Conservation (phyloP, 2,797 vertebrate species). For the Fistularia tabacaria region DNA sequence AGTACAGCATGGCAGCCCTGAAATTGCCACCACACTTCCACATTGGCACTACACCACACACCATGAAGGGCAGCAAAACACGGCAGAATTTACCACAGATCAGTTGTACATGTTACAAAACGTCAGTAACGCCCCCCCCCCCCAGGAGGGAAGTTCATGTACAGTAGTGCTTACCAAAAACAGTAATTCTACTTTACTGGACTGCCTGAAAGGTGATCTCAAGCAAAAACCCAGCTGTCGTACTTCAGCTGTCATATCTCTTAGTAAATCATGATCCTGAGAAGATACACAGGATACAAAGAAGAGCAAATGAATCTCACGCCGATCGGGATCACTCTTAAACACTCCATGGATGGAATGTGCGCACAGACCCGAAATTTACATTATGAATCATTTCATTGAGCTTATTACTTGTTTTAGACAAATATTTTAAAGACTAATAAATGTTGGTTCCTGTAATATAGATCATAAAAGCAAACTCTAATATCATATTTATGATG, state of each 20-base stretch:
- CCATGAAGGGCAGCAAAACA: conserved; percentile 6
- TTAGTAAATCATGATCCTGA: neutral
- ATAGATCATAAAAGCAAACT: too few species aligned
- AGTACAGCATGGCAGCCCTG: conserved; percentile 5
- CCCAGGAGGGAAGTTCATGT: too few species aligned
- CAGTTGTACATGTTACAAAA: conserved; percentile 5
- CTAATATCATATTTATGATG: too few species aligned
- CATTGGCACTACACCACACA: conserved; percentile 7
- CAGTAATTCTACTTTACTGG: too few species aligned
- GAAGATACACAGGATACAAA: conserved; percentile 3
- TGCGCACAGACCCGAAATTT: neutral
- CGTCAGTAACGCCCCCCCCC: too few species aligned
- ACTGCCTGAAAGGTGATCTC: neutral
- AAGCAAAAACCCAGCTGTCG: neutral
- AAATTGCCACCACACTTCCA: conserved; percentile 1
- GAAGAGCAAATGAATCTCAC: neutral
- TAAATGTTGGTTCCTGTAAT: too few species aligned
- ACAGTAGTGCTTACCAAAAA: too few species aligned
- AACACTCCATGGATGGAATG: neutral
- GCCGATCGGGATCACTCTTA: too few species aligned
- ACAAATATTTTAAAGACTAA: too few species aligned
- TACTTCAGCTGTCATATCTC: neutral
- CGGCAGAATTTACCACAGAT: conserved; percentile 7
- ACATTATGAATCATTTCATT: too few species aligned
- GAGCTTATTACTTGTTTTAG: too few species aligned